Evolutionary conservation across 2,797 vertebrate species (phyloP).

Genomic region (Jordanella pulchra): DNA sequence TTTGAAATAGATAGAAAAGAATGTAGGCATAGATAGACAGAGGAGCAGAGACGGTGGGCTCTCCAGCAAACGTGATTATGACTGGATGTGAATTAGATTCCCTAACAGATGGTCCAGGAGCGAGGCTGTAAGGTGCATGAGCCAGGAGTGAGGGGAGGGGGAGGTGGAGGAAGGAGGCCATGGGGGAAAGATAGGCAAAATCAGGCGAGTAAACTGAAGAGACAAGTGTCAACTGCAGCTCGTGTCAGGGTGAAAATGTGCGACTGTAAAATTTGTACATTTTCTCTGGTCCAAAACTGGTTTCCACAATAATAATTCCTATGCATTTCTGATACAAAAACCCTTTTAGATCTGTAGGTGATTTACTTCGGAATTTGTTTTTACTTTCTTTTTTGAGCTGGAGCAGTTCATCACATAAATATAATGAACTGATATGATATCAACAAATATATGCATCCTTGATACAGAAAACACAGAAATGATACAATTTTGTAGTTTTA

Average conservation of each 20-base stretch:
- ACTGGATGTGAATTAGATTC: conserved; percentile 98
- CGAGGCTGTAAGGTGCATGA: conserved; percentile 93
- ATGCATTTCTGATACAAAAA: not conserved
- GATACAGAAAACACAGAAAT: not conserved
- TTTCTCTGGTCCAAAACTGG: not conserved
- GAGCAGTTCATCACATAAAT: not conserved
- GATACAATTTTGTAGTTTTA: not conserved
- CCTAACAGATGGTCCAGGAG: conserved; percentile 97
- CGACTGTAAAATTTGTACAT: conserved; percentile 5
- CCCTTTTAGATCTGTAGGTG: not conserved
- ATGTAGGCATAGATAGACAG: conserved; percentile 33
- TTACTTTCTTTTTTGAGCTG: not conserved
- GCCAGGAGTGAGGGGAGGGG: conserved; percentile 71
- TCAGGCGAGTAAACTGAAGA: conserved; percentile 39
- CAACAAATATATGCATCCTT: not conserved
- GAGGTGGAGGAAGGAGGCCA: conserved; percentile 12
- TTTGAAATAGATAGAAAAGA: conserved; percentile 35
- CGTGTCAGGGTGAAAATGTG: conserved; percentile 48
- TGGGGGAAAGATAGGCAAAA: conserved; percentile 32
- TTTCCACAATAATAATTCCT: conserved; percentile 3
- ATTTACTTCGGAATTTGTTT: not conserved
- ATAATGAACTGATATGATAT: conserved; percentile 5
- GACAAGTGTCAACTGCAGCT: conserved; percentile 81
- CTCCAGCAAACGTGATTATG: conserved; percentile 98
- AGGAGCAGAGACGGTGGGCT: conserved; percentile 82